phyloP scores from a whole-genome alignment of 35 echinoderm and acorn worm genomes.

The Acanthaster planci region DNA sequence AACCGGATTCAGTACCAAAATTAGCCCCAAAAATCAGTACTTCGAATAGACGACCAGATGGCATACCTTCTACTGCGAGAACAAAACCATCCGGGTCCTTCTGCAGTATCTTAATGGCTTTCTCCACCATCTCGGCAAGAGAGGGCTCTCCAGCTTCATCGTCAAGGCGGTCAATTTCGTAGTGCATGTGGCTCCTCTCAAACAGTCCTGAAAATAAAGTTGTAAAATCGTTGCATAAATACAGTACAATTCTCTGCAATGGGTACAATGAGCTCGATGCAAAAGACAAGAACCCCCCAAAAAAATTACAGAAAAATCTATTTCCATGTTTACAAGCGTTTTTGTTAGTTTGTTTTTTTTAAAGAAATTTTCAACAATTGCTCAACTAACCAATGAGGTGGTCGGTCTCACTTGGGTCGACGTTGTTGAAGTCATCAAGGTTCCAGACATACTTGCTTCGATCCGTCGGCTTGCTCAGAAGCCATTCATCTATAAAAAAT shows the following conservation, averaged over 20 bases:
- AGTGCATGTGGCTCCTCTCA: slow-evolving; percentile 71
- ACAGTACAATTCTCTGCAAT: too few relatives aligned
- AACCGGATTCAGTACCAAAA: too few relatives aligned
- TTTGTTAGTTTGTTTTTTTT: not conserved
- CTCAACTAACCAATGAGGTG: slow-evolving; percentile 36
- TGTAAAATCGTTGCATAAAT: too few relatives aligned
- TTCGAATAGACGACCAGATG: too few relatives aligned
- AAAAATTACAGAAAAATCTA: too few relatives aligned
- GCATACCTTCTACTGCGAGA: slow-evolving; percentile 73
- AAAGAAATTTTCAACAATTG: not conserved
- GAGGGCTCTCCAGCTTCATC: slow-evolving; percentile 55
- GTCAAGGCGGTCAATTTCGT: slow-evolving; percentile 37
- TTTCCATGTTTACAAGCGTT: too few relatives aligned
- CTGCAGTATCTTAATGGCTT: slow-evolving; percentile 63
- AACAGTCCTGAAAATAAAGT: slow-evolving; percentile 40
- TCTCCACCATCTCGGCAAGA: slow-evolving; percentile 71
- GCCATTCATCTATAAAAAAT: slow-evolving; percentile 23
- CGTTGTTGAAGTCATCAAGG: slow-evolving; percentile 23
- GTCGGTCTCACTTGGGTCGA: slow-evolving; percentile 22
- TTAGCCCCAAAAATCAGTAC: too few relatives aligned
- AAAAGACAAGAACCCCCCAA: too few relatives aligned
- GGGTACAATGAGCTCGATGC: too few relatives aligned
- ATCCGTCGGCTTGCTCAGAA: not conserved
- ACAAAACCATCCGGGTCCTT: slow-evolving; percentile 71
- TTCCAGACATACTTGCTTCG: slow-evolving; percentile 49